Evolutionary conservation across 2,888 invertebrate genomes (phyloP), one percentile per base, ranked within the genome.

Genomic region (Suillia variegata): DNA sequence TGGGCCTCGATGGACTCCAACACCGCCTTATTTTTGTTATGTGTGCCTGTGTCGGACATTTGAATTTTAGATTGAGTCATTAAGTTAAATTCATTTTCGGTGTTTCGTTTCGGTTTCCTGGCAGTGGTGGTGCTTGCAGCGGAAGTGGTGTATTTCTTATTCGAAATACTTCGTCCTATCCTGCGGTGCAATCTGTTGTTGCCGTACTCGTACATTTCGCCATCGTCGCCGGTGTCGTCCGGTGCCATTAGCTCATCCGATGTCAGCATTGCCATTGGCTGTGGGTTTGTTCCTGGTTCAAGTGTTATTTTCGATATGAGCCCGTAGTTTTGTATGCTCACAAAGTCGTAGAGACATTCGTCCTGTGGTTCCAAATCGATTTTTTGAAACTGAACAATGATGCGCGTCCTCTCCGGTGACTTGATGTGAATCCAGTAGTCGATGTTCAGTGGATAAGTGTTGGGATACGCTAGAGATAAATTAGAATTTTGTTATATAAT

Each of bases 331-430:
- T 83, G 82, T 67, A 92, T 85, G 81, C 90, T 88, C 42, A 92
- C 85, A 76, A 86, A 92, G 79, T 93, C 93, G 77, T 93, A 93
- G 2, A 92, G 85, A 71, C 93, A 93, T 74, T 92, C 88, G 61
- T 87, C 84, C 81, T 93, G 92, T 56, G 85, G 84, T 80, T 93
- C 93, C 60, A 92, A 80, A 76, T 92, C 91, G 52, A 92, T 84
- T 67, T 84, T 84, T 50, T 85, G 84, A 76, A 91, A 90, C 69
- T 88, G 86, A 57, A 92, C 84, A 3, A 92, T 87, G 3, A 92
- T 84, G 54, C 91, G 83, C 0, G 88, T 87, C 66, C 86, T 85
- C 12, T 85, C 84, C 0, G 90, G 88, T 3, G 89, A 89, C n/a
- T 83, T 76, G 45, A 93, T 85, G 63, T 85, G 85, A 45, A 89